Conservation (phyloP, 2,888 invertebrate species). For the Ecdyonurus torrentis region DNA sequence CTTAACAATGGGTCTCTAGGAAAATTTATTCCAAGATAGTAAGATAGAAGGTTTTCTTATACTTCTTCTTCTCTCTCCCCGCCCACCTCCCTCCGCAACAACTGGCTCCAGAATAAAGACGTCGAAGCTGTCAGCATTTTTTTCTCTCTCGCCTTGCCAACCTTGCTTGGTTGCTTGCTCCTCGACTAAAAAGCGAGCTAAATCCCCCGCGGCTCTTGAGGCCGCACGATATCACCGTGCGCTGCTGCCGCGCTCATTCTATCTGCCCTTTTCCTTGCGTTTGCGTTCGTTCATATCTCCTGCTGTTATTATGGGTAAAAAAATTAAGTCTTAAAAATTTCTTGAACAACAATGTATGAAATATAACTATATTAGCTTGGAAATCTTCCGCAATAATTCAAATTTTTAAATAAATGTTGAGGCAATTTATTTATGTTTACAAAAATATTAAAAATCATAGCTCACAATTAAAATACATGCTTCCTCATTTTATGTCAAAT, state of each 20-base stretch:
- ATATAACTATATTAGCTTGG: too few species aligned
- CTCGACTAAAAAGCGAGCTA: not conserved
- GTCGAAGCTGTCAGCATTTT: constrained; percentile 2
- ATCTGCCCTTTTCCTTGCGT: not conserved
- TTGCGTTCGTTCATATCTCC: not conserved
- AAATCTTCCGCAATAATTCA: too few species aligned
- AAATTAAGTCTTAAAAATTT: too few species aligned
- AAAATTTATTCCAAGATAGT: constrained; percentile 1
- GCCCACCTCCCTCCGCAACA: constrained; percentile 1
- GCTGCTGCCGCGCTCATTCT: not conserved
- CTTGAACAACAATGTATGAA: too few species aligned
- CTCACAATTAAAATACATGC: not conserved
- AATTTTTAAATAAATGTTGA: not conserved
- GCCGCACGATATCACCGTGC: not conserved
- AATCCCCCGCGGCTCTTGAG: not conserved
- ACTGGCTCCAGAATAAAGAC: constrained; percentile 3
- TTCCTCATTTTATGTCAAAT: too few species aligned
- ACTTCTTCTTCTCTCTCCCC: not conserved
- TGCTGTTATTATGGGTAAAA: not conserved
- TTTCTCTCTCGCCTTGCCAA: constrained; percentile 2
- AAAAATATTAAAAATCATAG: not conserved
- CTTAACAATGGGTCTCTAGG: not conserved
- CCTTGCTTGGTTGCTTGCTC: not conserved
- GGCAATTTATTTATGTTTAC: not conserved
- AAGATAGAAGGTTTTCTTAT: not conserved